phyloP scores from a whole-genome alignment of 1,140 invertebrate species.

The Drosophila lacteicornis region DNA sequence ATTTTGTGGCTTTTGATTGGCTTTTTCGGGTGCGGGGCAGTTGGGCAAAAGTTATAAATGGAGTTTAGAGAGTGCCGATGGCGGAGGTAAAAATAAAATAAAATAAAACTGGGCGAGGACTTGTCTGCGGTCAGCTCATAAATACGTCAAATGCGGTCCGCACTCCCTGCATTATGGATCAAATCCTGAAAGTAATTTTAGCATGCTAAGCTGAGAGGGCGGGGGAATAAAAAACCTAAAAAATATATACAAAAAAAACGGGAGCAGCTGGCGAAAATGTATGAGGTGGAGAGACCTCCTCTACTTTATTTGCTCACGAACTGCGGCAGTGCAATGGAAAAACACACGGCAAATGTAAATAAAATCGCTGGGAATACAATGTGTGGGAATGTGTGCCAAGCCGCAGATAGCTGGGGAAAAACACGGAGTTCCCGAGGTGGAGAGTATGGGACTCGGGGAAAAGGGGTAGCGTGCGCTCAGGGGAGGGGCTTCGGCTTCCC shows the following conservation, averaged over 20 bases:
- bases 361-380: conserved; percentile 62
- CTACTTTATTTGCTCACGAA: conserved; percentile 60
- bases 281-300: conserved; percentile 10
- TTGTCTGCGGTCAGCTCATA: conserved; percentile 71
- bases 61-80: conserved; percentile 59
- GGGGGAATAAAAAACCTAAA: not conserved
- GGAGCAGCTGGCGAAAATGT: conserved; percentile 25
- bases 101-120: conserved; percentile 17
- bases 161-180: conserved; percentile 51
- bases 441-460: not conserved
- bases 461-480: not conserved
- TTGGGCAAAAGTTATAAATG: conserved; percentile 66
- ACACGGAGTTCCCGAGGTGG: not conserved
- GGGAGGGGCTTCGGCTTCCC: not conserved
- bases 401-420: conserved; percentile 30
- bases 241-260: conserved; percentile 1
- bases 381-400: conserved; percentile 56
- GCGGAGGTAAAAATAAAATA: conserved; percentile 1
- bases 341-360: conserved; percentile 77
- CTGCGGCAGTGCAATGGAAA: conserved; percentile 76
- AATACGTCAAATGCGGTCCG: conserved; percentile 62
- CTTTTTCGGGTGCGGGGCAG: conserved; percentile 44
- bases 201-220: conserved; percentile 51
- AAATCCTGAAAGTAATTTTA: conserved; percentile 68
- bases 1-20: conserved; percentile 79